Evolutionary conservation across 2,888 invertebrate species (phyloP), one percentile per base, ranked within the genome.

Genomic region (Ornithoptera priamus): DNA sequence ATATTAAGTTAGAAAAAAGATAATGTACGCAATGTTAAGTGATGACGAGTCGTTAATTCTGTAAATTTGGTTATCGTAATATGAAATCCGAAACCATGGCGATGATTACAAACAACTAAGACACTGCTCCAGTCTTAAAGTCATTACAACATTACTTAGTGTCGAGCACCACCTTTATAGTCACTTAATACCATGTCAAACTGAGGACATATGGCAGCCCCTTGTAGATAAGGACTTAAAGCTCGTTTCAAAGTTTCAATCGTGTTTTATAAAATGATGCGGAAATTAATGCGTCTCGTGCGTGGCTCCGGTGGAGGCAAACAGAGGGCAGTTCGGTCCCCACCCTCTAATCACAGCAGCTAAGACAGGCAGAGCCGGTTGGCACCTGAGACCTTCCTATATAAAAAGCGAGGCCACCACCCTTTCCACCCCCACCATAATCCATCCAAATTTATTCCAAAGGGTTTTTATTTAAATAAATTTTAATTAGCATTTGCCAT

Each of bases 261-360:
- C 15, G 12, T 46, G 22, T 46, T 46, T 42, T 10, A 46, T 46
- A 4, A 46, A 46, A 46, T 46, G 46, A 83, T 82, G 46, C 80
- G 78, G 78, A 84, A 85, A 84, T 56, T 84, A 84, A 83, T 81
- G 83, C 82, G 78, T 78, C 77, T 46, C 56, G 56, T 56, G 56
- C 56, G 56, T 20, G 53, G 39, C 6, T 39, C 56, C 8, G 15
- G n/a, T 80, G 78, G 78, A 73, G 76, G 79, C 84, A 88, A 87
- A 86, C 85, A 87, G 82, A 85, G 85, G 86, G 86, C 78, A 75
- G 74, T 76, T 75, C 79, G 78, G 81, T 85, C 87, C 83, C 86
- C 81, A 83, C 86, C 87, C 87, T 81, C 80, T 85, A 87, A 87
- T 88, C 88, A 88, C 84, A 82, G 81, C 82, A 84, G 79, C 85